These are phyloP conservation scores for Pogoniulus pusillus DNA, from an alignment of 2,797 vertebrate species.

Conservation along the genomic window DNA sequence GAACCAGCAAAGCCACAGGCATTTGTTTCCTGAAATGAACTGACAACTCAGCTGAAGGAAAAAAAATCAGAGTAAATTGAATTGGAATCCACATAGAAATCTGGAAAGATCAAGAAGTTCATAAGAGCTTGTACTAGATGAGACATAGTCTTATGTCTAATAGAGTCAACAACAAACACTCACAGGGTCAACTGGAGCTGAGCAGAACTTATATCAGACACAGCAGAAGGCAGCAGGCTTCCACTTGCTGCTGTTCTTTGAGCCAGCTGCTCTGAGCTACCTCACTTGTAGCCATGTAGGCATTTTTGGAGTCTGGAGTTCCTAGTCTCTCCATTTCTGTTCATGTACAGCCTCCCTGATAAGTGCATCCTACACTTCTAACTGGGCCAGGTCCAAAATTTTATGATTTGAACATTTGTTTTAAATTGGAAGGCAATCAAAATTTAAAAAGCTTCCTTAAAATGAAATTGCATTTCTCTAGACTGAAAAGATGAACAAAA, in stretches of 20 bases:
- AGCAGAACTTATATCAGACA: neutral
- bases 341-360: neutral
- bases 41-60: neutral
- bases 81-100: neutral
- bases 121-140: neutral
- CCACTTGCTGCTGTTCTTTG: neutral
- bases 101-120: neutral
- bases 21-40: neutral
- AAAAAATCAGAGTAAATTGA: neutral
- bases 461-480: constrained; percentile 8
- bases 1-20: neutral
- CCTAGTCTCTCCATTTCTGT: neutral
- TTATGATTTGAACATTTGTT: constrained; percentile 34
- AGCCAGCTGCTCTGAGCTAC: neutral
- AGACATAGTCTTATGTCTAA: neutral
- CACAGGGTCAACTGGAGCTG: neutral
- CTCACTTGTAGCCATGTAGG: neutral
- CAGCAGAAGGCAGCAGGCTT: neutral
- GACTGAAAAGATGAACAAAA: neutral
- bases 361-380: neutral
- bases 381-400: neutral
- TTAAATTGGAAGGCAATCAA: constrained; percentile 19
- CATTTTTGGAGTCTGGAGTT: constrained; percentile 21
- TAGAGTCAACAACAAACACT: neutral
- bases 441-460: constrained; percentile 36